Base-by-base conservation (phyloP, 2,113 vertebrate genomes). In the Cervus canadensis region DNA sequence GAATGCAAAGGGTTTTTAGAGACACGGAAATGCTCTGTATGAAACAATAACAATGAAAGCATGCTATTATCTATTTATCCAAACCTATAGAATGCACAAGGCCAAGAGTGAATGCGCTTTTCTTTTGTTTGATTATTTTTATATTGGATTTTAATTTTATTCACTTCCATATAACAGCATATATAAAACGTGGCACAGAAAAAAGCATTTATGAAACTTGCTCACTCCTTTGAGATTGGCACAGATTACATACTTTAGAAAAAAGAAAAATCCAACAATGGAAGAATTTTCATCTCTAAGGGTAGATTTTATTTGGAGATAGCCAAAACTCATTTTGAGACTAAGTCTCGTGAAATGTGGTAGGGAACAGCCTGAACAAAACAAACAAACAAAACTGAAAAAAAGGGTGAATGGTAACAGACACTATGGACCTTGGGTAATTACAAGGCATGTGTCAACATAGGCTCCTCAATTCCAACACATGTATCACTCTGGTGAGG, bases 91-190 rank as follows among this genome's bases (percentile, higher is more conserved):
- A 33, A 85, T 3, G 3, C 4, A 15, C 2, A 40, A 28, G 36
- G 28, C 28, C 1, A 62, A 64, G 12, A 76, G 3, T 67, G 48
- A 71, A 21, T 71, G 67, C 19, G n/a, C n/a, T 71, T 40, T 71
- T 71, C n/a, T 71, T 67, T 40, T 3, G 19, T 40, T 71, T 40
- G 17, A 21, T 40, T 23, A 21, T 71, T 71, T 71, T 40, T 93
- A 90, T 87, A 95, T 93, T 81, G 60, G 83, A 87, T 92, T 92
- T 97, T 91, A 30, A 83, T 96, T 97, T 96, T 97, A 96, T 90
- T 96, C 57, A 90, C 57, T 71, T 87, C 45, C 88, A 89, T 94
- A 76, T 92, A 94, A 88, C 86, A 96, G 83, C 45, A 94, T 64
- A 54, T 87, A 87, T 89, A 87, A 83, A 81, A 87, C n/a, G 76